Base-by-base conservation (phyloP, 2,797 vertebrate species). In the Oreochromis grahami region DNA sequence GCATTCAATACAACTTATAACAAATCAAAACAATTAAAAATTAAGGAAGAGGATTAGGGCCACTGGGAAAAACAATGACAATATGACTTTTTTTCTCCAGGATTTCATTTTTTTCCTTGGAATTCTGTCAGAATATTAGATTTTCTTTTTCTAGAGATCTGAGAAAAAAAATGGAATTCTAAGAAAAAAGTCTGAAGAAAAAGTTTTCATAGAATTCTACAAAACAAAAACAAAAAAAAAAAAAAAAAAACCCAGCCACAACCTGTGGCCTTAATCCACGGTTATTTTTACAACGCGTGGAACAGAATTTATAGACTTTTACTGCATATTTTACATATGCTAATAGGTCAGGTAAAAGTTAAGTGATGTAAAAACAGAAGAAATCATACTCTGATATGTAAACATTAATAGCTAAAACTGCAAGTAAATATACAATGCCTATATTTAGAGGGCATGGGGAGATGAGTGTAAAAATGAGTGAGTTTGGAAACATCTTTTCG, bases 321-420 rank as follows among this genome's bases (percentile, higher is more conserved):
- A 80, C 86, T 83, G 81, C 80, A 83, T 81, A 82, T 26, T 85
- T 24, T 51, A 45, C 55, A 82, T 79, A 88, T 82, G 81, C 84
- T 84, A 65, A 84, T 32, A 72, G 17, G 10, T 72, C 70, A 78
- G 80, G 79, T 51, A 48, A 85, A 68, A n/a, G 72, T 81, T 77
- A 63, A 82, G 24, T 83, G 79, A 84, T 77, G 50, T 80, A 56
- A 89, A 90, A 91, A 85, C 82, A 87, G 80, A 52, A 65, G 79
- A 84, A 85, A 86, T 72, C 21, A 79, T 82, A 86, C 79, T 88
- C 81, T 88, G 85, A 89, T 90, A 90, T 91, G 90, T 87, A 91
- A 91, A 88, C 52, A 78, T 84, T 70, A 78, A 68, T 26, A 84
- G 51, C 76, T 68, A 74, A 29, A 32, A 74, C 43, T 74, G 68